Evolutionary conservation across 2,888 invertebrate genomes (phyloP).

Genomic region (Andrena bucephala): DNA sequence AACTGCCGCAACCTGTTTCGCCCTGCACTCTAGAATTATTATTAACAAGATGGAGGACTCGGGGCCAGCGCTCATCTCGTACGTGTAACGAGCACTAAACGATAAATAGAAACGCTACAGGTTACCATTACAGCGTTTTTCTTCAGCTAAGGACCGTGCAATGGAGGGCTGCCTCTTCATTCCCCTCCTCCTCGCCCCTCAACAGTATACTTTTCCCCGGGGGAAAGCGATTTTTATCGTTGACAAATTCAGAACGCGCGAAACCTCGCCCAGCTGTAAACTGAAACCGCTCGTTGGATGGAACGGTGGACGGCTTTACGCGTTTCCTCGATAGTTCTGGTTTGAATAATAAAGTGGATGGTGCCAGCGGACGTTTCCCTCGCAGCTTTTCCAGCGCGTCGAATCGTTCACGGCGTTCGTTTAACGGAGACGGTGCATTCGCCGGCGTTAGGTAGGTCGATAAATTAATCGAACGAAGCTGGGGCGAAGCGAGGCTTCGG

Average conservation of each 20-base stretch:
- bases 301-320: not conserved
- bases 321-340: conserved; percentile 13
- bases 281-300: not conserved
- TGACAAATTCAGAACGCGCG: conserved; percentile 4
- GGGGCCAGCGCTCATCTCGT: conserved; percentile 29
- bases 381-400: conserved; percentile 41
- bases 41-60: conserved; percentile 57
- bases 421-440: conserved; percentile 43
- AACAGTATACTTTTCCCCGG: not conserved
- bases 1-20: conserved; percentile 62
- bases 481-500: conserved; percentile 53
- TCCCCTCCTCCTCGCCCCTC: too few species aligned
- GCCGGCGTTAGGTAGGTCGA: conserved; percentile 54
- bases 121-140: conserved; percentile 20
- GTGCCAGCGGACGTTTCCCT: not conserved
- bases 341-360: conserved; percentile 28
- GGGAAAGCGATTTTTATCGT: not conserved
- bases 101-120: conserved; percentile 59
- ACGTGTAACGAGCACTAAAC: conserved; percentile 53
- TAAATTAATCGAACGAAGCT: conserved; percentile 74
- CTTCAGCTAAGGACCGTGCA: not conserved
- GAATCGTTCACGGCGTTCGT: conserved; percentile 26
- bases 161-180: not conserved
- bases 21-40: conserved; percentile 63
- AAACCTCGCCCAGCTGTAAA: not conserved